phyloP scores from a whole-genome alignment of 2,888 invertebrate species.

The Exocentrus adspersus region DNA sequence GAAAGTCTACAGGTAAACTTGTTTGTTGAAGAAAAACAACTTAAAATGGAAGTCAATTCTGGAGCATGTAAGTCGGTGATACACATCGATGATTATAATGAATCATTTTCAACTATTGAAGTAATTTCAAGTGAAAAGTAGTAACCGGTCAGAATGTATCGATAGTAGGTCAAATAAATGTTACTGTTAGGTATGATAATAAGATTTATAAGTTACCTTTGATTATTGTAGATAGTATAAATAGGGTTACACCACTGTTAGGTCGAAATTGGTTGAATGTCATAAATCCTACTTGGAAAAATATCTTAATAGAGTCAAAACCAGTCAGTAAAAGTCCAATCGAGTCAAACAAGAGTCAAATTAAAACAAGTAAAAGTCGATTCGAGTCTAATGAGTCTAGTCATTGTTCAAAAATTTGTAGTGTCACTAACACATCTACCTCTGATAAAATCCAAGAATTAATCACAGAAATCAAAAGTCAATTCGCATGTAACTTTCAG shows the following conservation, averaged over 20 bases:
- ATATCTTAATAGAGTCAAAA: neutral
- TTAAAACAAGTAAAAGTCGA: too few relatives aligned
- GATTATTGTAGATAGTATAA: neutral
- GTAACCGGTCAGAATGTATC: conserved; percentile 29
- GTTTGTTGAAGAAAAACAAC: neutral
- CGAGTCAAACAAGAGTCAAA: too few relatives aligned
- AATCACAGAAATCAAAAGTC: neutral
- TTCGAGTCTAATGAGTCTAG: too few relatives aligned
- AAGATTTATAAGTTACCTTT: conserved; percentile 4
- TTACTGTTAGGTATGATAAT: conserved; percentile 10
- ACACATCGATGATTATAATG: conserved; percentile 12
- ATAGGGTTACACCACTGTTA: conserved; percentile 4
- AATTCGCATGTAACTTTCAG: conserved; percentile 10
- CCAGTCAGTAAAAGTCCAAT: too few relatives aligned
- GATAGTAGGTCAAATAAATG: conserved; percentile 25
- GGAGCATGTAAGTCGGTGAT: conserved; percentile 18
- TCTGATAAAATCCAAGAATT: neutral
- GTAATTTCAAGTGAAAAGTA: conserved; percentile 26
- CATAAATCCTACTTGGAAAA: conserved; percentile 7
- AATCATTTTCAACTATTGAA: conserved; percentile 13
- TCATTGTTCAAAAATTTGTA: too few relatives aligned
- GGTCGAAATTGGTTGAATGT: conserved; percentile 17
- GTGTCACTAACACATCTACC: neutral
- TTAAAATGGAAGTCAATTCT: conserved; percentile 18
- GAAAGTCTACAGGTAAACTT: conserved; percentile 14